Base-by-base conservation (phyloP, 2,113 vertebrate species). In the Ceratotherium simum region DNA sequence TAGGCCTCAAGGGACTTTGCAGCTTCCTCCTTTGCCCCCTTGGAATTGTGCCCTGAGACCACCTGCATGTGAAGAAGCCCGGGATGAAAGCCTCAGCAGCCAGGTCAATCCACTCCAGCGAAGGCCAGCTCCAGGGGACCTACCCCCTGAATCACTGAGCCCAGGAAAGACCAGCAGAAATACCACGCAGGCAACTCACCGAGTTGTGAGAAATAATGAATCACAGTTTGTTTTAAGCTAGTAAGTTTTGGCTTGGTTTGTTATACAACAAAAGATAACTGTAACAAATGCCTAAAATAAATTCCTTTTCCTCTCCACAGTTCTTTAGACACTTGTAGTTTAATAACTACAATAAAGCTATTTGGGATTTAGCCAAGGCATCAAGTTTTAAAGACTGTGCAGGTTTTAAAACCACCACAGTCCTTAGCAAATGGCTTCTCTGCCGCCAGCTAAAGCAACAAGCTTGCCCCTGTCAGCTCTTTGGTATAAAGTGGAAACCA, bases 391-490 rank as follows among this genome's bases (percentile, higher is more conserved):
- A 84, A 95, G 60, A 75, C 54, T 9, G 11, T 12, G 13, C 20
- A 80, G 72, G 42, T 78, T 96, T 88, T 73, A 56, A 89, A 96
- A 78, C 8, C 76, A 87, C 21, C 1, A 2, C 29, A 64, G 20
- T 69, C 82, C 51, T 88, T 46, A 96, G 67, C 51, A 69, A 83
- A 91, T n/a, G 62, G 17, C 33, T 17, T 93, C 20, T 76, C 23
- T 76, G 33, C 31, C 65, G 29, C 78, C 36, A 76, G 54, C 46
- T 48, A 42, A 87, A 54, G 8, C 14, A 16, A 42, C 33, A 9
- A 46, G 31, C 3, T 86, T 65, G 4, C 33, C 31, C 31, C 48
- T 36, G 11, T 10, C 64, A 62, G n/a, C 29, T 58, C 27, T 92
- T 67, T 6, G 2, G 13, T 29, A 27, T 83, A 46, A 72, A 78